Evolutionary conservation across 1,140 invertebrate genomes (phyloP).

Genomic region (Apis mellifera): Amel_HAv3.1 CM009933.2:4431501-4432000

Average conservation of each 20-base stretch:
- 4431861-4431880: no score
- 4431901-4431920: not conserved
- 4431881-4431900: no score
- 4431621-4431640: not conserved
- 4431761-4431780: not conserved
- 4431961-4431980: not conserved
- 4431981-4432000: no score
- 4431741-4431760: not conserved
- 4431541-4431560: not conserved
- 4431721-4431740: no score
- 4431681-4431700: not conserved
- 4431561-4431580: constrained; percentile 11
- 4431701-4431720: no score
- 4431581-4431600: constrained; percentile 8
- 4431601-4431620: not conserved
- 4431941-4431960: not conserved
- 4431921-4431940: not conserved
- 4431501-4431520: constrained; percentile 17
- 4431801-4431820: no score
- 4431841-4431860: no score
- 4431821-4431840: no score
- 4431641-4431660: not conserved
- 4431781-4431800: no score
- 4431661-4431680: not conserved
- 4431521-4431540: constrained; percentile 27